Percentiles rank a stretch among this genome's conserved stretches.
Conservation (phyloP, 2,888 invertebrate genomes). For the Pheosia gnoma region DNA sequence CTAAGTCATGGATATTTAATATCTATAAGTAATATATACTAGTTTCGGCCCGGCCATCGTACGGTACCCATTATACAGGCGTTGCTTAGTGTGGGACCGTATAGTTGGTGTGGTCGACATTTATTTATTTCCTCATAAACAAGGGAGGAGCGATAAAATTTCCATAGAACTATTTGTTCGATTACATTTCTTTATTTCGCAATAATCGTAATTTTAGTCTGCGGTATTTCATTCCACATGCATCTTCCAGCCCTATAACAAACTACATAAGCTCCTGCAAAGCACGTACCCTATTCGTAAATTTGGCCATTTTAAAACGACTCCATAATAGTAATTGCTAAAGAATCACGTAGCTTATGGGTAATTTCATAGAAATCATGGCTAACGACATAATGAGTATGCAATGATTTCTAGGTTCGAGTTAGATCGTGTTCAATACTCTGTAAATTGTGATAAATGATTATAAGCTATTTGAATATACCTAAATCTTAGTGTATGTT, state of each 20-base stretch:
- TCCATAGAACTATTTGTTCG: too few relatives aligned
- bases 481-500: background rate
- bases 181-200: too few relatives aligned
- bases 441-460: conserved; percentile 25
- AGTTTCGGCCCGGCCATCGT: too few relatives aligned
- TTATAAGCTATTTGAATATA: conserved; percentile 30
- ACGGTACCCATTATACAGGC: too few relatives aligned
- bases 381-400: conserved; percentile 35
- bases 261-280: background rate
- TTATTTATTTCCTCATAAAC: too few relatives aligned
- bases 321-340: conserved; percentile 46
- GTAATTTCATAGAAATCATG: conserved; percentile 50
- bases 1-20: too few relatives aligned
- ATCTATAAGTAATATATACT: too few relatives aligned
- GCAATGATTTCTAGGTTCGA: conserved; percentile 24
- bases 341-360: conserved; percentile 45
- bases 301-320: conserved; percentile 45
- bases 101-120: too few relatives aligned
- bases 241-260: background rate
- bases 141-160: too few relatives aligned
- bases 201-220: too few relatives aligned
- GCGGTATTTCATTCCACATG: too few relatives aligned
- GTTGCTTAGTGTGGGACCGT: too few relatives aligned
- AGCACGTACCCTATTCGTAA: conserved; percentile 24
- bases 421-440: conserved; percentile 39